These are phyloP conservation scores for Brachionus rubens DNA, from an alignment of 1,140 invertebrate genomes.

Conservation along the genomic window DNA sequence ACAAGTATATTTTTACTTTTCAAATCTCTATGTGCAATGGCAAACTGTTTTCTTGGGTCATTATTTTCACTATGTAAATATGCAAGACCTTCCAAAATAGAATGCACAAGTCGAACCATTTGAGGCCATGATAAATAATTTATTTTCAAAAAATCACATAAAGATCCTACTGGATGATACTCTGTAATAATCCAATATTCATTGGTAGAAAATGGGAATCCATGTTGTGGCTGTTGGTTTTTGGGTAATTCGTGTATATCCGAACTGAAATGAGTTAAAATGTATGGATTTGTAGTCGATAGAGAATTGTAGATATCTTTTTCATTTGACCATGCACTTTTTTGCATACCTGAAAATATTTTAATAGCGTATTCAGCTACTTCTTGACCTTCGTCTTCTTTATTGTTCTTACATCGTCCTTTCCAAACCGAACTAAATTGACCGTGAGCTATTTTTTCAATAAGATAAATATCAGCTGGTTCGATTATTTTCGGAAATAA, in stretches of 20 bases:
- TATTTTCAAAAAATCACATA: slow-evolving; percentile 84
- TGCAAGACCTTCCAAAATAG: slow-evolving; percentile 72
- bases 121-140: slow-evolving; percentile 72
- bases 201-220: neutral
- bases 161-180: slow-evolving; percentile 84
- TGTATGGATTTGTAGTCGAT: slow-evolving; percentile 18
- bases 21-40: slow-evolving; percentile 90
- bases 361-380: slow-evolving; percentile 33
- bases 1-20: slow-evolving; percentile 95
- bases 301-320: slow-evolving; percentile 27
- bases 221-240: neutral
- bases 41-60: slow-evolving; percentile 71
- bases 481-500: neutral
- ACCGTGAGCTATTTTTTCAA: slow-evolving; percentile 32
- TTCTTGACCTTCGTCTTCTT: neutral
- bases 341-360: slow-evolving; percentile 25
- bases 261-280: slow-evolving; percentile 2
- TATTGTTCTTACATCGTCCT: neutral
- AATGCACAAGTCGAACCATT: slow-evolving; percentile 82
- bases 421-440: slow-evolving; percentile 45
- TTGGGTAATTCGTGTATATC: slow-evolving; percentile 10
- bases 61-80: slow-evolving; percentile 64
- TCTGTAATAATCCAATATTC: slow-evolving; percentile 86
- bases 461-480: neutral
- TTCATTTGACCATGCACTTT: slow-evolving; percentile 30